A percentile compares a stretch with the other conserved stretches of the same genome.
phyloP scores from a whole-genome alignment of 1,140 invertebrate species.

The Notospermus geniculatus region DNA sequence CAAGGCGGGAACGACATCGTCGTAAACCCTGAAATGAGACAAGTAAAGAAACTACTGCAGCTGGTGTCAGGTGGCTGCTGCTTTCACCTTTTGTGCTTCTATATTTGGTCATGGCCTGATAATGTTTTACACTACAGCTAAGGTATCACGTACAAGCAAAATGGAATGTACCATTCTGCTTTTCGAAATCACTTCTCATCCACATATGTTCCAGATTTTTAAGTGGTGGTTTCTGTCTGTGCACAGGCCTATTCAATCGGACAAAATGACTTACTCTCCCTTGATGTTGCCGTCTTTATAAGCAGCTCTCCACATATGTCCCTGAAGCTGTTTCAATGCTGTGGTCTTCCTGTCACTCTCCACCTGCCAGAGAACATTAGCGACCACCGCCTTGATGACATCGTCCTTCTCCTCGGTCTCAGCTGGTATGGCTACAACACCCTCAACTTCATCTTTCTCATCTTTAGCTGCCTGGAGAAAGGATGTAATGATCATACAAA shows the following conservation, averaged over 20 bases:
- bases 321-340: conserved; percentile 82
- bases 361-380: conserved; percentile 76
- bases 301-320: conserved; percentile 81
- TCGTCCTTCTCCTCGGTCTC: conserved; percentile 37
- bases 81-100: too few relatives aligned
- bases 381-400: conserved; percentile 43
- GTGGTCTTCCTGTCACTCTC: conserved; percentile 75
- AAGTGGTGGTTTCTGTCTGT: too few relatives aligned
- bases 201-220: too few relatives aligned
- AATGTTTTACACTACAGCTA: too few relatives aligned
- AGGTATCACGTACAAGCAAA: too few relatives aligned
- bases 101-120: too few relatives aligned
- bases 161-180: too few relatives aligned
- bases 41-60: background rate
- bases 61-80: too few relatives aligned
- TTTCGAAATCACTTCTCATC: too few relatives aligned
- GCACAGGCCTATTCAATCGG: too few relatives aligned
- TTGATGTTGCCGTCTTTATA: conserved; percentile 74
- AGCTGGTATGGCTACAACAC: conserved; percentile 42
- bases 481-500: background rate
- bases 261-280: conserved; percentile 76
- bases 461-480: conserved; percentile 41
- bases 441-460: conserved; percentile 38
- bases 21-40: conserved; percentile 70
- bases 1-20: conserved; percentile 76